Conservation (phyloP, 2,113 vertebrate species). For the Haemorhous mexicanus region DNA sequence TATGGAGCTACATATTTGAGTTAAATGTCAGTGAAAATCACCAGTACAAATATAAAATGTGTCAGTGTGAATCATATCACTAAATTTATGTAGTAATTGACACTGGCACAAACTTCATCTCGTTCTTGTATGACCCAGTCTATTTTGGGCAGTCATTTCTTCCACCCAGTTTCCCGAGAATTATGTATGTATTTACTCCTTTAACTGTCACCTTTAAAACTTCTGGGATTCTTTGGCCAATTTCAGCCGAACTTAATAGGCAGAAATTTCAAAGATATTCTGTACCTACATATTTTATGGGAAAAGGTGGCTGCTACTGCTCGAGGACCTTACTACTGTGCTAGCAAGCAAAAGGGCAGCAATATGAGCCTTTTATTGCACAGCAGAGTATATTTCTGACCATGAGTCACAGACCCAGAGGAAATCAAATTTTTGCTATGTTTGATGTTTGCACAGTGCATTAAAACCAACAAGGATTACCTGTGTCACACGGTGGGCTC, state of each 20-base stretch:
- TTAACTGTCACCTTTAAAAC: not conserved
- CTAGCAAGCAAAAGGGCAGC: not conserved
- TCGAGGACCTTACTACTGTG: not conserved
- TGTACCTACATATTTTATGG: not conserved
- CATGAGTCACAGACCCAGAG: not conserved
- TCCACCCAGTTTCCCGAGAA: not conserved
- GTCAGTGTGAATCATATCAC: conserved; percentile 41
- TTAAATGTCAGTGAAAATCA: conserved; percentile 48
- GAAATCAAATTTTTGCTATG: not conserved
- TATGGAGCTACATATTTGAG: not conserved
- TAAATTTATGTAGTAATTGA: conserved; percentile 51
- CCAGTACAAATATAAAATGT: conserved; percentile 45
- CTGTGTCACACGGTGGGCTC: not conserved
- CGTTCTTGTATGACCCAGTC: not conserved
- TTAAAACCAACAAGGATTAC: not conserved
- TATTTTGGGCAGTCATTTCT: conserved; percentile 27
- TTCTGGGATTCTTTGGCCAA: not conserved
- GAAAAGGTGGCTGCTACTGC: not conserved
- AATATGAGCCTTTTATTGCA: not conserved
- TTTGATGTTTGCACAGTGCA: not conserved
- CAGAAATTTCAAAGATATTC: not conserved
- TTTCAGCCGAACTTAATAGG: not conserved
- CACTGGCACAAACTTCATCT: conserved; percentile 32
- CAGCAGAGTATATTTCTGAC: not conserved
- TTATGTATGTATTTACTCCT: not conserved